phyloP scores from a whole-genome alignment of 2,113 vertebrate species.

The Pygathrix nemaeus region DNA sequence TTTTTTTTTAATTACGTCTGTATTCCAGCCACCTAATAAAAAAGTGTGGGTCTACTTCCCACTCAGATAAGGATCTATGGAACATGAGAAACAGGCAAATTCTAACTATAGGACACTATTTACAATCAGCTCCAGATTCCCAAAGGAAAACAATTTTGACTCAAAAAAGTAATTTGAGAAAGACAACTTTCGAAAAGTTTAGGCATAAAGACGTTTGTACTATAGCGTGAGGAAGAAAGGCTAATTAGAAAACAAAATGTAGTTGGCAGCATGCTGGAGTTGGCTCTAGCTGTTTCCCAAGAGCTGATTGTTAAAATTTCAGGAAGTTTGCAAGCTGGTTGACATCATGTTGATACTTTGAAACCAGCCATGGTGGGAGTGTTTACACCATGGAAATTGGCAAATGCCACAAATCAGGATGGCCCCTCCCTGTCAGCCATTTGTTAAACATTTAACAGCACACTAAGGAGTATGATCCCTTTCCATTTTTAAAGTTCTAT shows the following conservation, averaged over 20 bases:
- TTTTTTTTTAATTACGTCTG: not conserved
- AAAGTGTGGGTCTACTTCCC: not conserved
- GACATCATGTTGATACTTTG: not conserved
- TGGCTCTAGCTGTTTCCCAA: not conserved
- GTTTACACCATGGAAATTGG: constrained; percentile 41
- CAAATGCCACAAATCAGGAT: not conserved
- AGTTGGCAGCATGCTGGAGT: not conserved
- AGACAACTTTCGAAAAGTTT: constrained; percentile 21
- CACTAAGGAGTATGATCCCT: not conserved
- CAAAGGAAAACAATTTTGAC: constrained; percentile 46
- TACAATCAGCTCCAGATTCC: not conserved
- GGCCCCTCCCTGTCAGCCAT: not conserved
- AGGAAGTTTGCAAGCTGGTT: not conserved
- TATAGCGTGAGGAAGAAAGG: not conserved
- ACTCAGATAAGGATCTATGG: not conserved
- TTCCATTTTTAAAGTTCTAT: not conserved
- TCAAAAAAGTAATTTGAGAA: constrained; percentile 8
- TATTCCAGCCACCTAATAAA: constrained; percentile 37
- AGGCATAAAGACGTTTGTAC: not conserved
- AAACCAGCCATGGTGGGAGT: not conserved
- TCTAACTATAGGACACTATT: not conserved
- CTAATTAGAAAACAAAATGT: constrained; percentile 5
- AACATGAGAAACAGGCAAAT: not conserved
- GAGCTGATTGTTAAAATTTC: not conserved
- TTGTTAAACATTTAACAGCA: not conserved